Base-by-base conservation (phyloP, 2,888 invertebrate genomes). In the Atrina japonica region DNA sequence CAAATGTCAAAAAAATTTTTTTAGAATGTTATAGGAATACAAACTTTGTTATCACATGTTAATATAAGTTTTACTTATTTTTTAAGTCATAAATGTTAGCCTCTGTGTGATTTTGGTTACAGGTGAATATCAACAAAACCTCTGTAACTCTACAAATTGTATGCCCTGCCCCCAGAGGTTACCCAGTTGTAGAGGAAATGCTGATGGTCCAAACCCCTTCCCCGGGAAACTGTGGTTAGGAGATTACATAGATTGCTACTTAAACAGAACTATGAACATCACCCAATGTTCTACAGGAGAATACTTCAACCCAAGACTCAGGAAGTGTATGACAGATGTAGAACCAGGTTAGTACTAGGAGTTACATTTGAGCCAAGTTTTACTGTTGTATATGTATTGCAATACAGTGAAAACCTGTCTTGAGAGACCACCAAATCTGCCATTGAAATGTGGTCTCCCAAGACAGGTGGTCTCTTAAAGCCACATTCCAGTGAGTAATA, bases 41-140 rank as follows among this genome's bases (percentile, higher is more conserved):
- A n/a, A n/a, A n/a, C n/a, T n/a, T n/a, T n/a, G n/a, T n/a, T n/a
- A n/a, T n/a, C n/a, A n/a, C n/a, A n/a, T n/a, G n/a, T n/a, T n/a
- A n/a, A n/a, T n/a, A n/a, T n/a, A n/a, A n/a, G n/a, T n/a, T n/a
- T n/a, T n/a, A n/a, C n/a, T n/a, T n/a, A n/a, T n/a, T n/a, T n/a
- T n/a, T n/a, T n/a, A n/a, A n/a, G n/a, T n/a, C n/a, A n/a, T n/a
- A n/a, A n/a, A n/a, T n/a, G n/a, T n/a, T n/a, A n/a, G n/a, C n/a
- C n/a, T n/a, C n/a, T n/a, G 16, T 7, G 45, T n/a, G 16, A 43
- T 43, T 7, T 47, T 2, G 21, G 6, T 49, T 52, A 7, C 47
- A 80, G 80, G 80, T 75, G 73, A 80, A 50, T 80, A 80, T 68
- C 50, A 71, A n/a, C 75, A 76, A 40, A 77, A 80, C 47, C 58